These are phyloP conservation scores for Drosophila nannoptera DNA, from an alignment of 1,140 invertebrate genomes.

Conservation along the genomic window DNA sequence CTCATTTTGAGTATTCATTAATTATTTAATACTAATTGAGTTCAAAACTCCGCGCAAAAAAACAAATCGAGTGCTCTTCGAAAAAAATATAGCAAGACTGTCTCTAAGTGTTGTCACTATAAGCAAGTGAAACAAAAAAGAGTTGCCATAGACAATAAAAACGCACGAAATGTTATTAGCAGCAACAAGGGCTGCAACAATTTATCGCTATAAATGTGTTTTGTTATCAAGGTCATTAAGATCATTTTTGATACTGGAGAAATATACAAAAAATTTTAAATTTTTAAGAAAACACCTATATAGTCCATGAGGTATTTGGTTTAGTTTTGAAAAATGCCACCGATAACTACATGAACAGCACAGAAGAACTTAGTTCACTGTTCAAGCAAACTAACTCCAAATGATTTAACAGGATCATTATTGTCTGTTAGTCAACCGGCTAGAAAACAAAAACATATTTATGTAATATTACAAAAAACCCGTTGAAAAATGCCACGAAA, in stretches of 20 bases:
- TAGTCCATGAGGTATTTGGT: neutral
- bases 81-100: conserved; percentile 45
- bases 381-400: conserved; percentile 1
- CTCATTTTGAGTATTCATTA: conserved; percentile 49
- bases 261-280: neutral
- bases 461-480: conserved; percentile 43
- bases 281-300: neutral
- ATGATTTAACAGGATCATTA: neutral
- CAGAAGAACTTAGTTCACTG: neutral
- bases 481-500: conserved; percentile 69
- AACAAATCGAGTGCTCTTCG: conserved; percentile 52
- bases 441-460: conserved; percentile 32
- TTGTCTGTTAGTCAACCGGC: neutral
- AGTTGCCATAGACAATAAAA: neutral
- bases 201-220: neutral
- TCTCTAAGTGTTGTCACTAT: conserved; percentile 13
- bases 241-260: neutral
- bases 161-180: conserved; percentile 6
- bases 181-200: neutral
- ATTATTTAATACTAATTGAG: conserved; percentile 44
- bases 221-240: neutral
- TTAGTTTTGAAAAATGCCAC: too few relatives aligned
- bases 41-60: conserved; percentile 48
- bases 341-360: neutral
- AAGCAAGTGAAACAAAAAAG: conserved; percentile 1